Base-by-base conservation (phyloP, 2,888 invertebrate species). In the Nymphalis c-album region DNA sequence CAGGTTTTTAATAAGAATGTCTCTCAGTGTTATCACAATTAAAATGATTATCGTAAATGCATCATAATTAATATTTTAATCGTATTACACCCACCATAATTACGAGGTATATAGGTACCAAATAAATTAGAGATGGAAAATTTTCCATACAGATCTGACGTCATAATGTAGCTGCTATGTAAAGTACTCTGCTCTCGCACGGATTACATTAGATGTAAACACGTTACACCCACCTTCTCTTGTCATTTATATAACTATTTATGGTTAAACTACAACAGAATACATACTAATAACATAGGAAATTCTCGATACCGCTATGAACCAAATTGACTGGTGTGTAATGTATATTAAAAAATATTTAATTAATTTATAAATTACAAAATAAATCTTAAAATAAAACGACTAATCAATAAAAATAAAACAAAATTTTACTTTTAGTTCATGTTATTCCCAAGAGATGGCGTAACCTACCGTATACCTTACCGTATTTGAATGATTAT, bases 131-230 rank as follows among this genome's bases (percentile, higher is more conserved):
- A 55, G 48, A 61, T 66, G 55, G 55, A 26, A 66, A 40, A 48
- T 55, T 66, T 60, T 55, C 61, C 60, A 55, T 47, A 40, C 48
- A 60, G 55, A 61, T 57, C 26, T 60, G 55, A 61, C 65, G 60
- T 66, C 55, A 66, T 66, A 31, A 40, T 35, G 20, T 59, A 60
- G 16, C 22, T 31, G 26, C 22, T 40, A 31, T 55, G 53, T 55
- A 55, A 55, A 55, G 53, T 55, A 55, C 20, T 10, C n/a, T 2
- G 20, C 10, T 40, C 35, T 35, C 40, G 55, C 55, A 60, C 60
- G 13, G 46, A 35, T 48, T 48, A 48, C 50, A 2, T 55, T 65
- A 60, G 46, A 31, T 46, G 55, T 53, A 60, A 61, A 66, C 55
- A 55, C 45, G 45, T 47, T 22, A 55, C 65, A 55, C 65, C 65